These are phyloP conservation scores for Glyptemys insculpta DNA, from an alignment of 2,797 vertebrate genomes.

Conservation along the genomic window DNA sequence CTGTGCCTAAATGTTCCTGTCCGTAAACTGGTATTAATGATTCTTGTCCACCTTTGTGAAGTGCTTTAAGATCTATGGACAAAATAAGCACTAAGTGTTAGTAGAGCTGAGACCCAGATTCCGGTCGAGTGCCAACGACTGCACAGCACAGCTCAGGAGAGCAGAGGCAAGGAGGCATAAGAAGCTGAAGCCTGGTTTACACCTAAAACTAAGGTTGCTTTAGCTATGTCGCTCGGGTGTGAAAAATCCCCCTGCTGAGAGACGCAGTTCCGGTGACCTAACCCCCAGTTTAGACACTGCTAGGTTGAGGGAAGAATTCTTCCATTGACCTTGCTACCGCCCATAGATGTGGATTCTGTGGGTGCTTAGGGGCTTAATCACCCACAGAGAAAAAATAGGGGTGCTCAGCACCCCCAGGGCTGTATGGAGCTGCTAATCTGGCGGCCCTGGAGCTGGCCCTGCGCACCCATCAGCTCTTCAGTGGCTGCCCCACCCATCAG, in stretches of 20 bases:
- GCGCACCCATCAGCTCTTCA: too few relatives aligned
- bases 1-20: not conserved
- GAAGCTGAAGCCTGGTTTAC: not conserved
- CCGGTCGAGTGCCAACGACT: not conserved
- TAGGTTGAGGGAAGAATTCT: too few relatives aligned
- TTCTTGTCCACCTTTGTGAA: not conserved
- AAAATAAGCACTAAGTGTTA: not conserved
- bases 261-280: not conserved
- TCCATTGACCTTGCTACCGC: not conserved
- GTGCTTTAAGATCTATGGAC: not conserved
- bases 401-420: not conserved
- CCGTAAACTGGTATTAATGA: not conserved
- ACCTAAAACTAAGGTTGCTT: too few relatives aligned
- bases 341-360: not conserved
- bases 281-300: too few relatives aligned
- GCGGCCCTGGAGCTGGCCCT: too few relatives aligned
- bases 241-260: not conserved
- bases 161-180: not conserved
- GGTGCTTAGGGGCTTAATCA: too few relatives aligned
- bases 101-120: not conserved
- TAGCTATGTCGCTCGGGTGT: not conserved
- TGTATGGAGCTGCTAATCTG: too few relatives aligned
- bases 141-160: not conserved
- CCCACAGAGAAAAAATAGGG: too few relatives aligned
- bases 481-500: too few relatives aligned